Conservation (phyloP, 1,140 invertebrate genomes). For the Dendrolimus kikuchii region DNA sequence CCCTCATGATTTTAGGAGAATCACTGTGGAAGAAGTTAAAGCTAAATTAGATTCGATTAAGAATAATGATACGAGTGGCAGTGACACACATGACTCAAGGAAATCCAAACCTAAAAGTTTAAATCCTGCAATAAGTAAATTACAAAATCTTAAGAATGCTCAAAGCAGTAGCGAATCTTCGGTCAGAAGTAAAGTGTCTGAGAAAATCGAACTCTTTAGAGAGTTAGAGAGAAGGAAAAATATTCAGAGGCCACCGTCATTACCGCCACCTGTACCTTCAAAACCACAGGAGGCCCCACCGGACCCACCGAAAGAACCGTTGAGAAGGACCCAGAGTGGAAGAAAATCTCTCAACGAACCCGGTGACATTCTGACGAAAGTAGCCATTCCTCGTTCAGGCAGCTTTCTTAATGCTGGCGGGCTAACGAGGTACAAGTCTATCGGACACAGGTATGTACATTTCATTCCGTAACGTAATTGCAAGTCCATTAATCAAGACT, state of each 20-base stretch:
- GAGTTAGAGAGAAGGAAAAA: conserved; percentile 70
- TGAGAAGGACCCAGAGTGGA: conserved; percentile 65
- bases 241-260: conserved; percentile 60
- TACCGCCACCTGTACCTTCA: conserved; percentile 63
- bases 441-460: conserved; percentile 71
- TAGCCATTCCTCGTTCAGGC: conserved; percentile 85
- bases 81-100: conserved; percentile 49
- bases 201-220: conserved; percentile 69
- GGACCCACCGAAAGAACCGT: conserved; percentile 50
- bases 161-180: conserved; percentile 63
- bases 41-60: conserved; percentile 71
- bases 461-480: conserved; percentile 14
- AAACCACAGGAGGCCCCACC: conserved; percentile 43
- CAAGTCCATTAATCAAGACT: conserved; percentile 14
- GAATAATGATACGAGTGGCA: conserved; percentile 51
- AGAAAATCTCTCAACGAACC: conserved; percentile 64
- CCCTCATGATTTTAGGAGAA: conserved; percentile 47
- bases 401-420: conserved; percentile 87
- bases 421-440: conserved; percentile 78
- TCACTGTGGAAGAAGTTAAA: conserved; percentile 72
- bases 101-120: conserved; percentile 51
- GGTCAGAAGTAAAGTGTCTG: conserved; percentile 64
- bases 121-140: conserved; percentile 19
- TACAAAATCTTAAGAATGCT: conserved; percentile 28
- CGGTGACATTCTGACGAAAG: conserved; percentile 87